Percentiles rank a stretch among this genome's conserved stretches.
phyloP scores from a whole-genome alignment of 2,113 vertebrate genomes.

The Menura novaehollandiae region DNA sequence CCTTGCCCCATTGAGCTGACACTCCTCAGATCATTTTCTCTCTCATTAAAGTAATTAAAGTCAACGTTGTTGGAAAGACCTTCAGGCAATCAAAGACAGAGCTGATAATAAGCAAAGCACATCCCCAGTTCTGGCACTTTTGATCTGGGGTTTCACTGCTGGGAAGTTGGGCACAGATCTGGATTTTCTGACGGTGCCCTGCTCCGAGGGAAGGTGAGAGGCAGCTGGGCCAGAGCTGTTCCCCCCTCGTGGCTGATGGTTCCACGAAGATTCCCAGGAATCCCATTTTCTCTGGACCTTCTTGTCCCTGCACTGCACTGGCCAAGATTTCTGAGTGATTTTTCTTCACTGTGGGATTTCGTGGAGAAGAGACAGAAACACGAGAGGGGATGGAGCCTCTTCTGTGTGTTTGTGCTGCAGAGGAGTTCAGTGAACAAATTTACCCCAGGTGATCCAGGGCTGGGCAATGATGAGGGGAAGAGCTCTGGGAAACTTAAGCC shows the following conservation, averaged over 20 bases:
- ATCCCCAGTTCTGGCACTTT: not conserved
- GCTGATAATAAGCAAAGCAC: conserved; percentile 15
- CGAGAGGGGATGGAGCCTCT: not conserved
- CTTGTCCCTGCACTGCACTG: not conserved
- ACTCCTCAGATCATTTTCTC: conserved; percentile 28
- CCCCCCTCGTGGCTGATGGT: not conserved
- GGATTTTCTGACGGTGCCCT: not conserved
- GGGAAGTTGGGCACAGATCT: not conserved
- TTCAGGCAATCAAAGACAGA: not conserved
- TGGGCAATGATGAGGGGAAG: not conserved
- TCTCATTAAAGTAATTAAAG: conserved; percentile 60
- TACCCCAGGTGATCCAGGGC: not conserved
- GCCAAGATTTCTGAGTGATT: not conserved
- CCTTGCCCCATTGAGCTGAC: conserved; percentile 7
- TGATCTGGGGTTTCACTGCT: not conserved
- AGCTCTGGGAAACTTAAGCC: not conserved
- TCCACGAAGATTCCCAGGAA: not conserved
- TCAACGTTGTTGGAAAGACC: not conserved
- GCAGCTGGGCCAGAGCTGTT: not conserved
- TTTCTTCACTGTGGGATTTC: not conserved
- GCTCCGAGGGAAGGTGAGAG: not conserved
- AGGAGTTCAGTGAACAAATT: not conserved
- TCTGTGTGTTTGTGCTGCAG: not conserved
- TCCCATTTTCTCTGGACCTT: not conserved
- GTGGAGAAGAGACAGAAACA: not conserved